Evolutionary conservation across 2,888 invertebrate genomes (phyloP).

Genomic region (Caenorhabditis sp.): DNA sequence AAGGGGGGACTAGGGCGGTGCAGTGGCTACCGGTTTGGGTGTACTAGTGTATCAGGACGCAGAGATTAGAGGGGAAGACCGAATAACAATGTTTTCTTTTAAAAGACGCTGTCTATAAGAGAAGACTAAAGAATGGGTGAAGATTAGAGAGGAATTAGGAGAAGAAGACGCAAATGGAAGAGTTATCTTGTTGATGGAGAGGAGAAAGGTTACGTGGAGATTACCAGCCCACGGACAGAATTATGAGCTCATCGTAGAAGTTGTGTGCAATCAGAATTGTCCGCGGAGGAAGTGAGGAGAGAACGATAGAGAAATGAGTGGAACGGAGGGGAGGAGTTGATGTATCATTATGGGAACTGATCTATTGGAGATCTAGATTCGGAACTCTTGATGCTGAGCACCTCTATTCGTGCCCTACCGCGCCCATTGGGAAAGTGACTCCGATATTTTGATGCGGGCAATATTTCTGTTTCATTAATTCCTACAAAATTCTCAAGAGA

Average conservation of each 20-base stretch:
- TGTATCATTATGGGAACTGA: too few species aligned
- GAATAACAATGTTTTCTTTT: neutral
- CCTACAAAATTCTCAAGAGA: too few species aligned
- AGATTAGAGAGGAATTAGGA: conserved; percentile 9
- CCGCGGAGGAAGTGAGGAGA: neutral
- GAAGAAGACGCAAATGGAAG: conserved; percentile 4
- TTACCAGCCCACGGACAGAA: neutral
- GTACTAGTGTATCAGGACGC: too few species aligned
- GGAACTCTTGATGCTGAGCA: too few species aligned
- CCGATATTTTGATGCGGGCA: too few species aligned
- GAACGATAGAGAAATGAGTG: neutral
- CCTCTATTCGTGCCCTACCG: too few species aligned
- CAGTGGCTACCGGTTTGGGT: neutral
- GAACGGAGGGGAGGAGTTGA: neutral
- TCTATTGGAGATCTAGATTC: too few species aligned
- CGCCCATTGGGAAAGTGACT: too few species aligned
- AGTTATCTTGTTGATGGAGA: conserved; percentile 15
- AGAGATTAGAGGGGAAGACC: neutral
- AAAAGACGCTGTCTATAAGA: neutral
- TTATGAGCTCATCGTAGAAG: neutral
- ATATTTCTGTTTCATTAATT: too few species aligned
- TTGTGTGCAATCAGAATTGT: neutral
- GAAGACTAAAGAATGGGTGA: neutral
- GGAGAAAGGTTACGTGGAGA: neutral
- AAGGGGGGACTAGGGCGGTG: neutral